phyloP scores from a whole-genome alignment of 1,140 invertebrate species.

The Rhizoglyphus robini region DNA sequence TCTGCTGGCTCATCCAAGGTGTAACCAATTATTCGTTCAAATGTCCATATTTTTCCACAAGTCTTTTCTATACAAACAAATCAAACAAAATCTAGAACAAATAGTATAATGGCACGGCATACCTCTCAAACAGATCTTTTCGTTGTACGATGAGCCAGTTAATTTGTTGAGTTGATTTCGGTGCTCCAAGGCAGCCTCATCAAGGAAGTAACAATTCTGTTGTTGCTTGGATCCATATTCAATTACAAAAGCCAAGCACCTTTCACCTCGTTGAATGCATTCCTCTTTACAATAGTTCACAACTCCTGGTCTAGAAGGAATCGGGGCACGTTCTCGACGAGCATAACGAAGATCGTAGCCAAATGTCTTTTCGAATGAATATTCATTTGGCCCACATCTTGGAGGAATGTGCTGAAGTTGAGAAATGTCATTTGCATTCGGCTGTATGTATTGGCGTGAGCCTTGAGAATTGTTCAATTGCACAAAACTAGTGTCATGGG shows the following conservation, averaged over 20 bases:
- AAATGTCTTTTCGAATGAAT: conserved; percentile 37
- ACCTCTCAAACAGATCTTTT: conserved; percentile 38
- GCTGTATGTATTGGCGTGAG: neutral
- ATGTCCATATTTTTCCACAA: conserved; percentile 40
- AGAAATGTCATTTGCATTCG: neutral
- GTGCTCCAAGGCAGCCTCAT: conserved; percentile 33
- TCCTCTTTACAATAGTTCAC: conserved; percentile 36
- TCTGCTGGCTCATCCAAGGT: conserved; percentile 35
- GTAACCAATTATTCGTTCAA: conserved; percentile 38
- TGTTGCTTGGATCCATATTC: conserved; percentile 32
- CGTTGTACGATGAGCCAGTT: conserved; percentile 37
- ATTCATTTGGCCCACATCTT: conserved; percentile 26
- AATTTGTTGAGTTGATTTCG: conserved; percentile 31
- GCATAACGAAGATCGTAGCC: conserved; percentile 30
- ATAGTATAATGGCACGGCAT: neutral
- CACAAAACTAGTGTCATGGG: neutral
- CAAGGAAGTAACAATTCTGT: conserved; percentile 36
- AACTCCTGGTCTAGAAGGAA: conserved; percentile 30
- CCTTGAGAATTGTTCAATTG: neutral
- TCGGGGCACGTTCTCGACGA: conserved; percentile 32
- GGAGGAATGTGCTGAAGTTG: conserved; percentile 16
- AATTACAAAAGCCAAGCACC: conserved; percentile 36
- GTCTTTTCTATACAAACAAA: conserved; percentile 29
- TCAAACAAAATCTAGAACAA: no score
- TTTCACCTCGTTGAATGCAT: conserved; percentile 34